These are phyloP conservation scores for Pristionchus entomophagus DNA, from an alignment of 2,888 invertebrate genomes.

Conservation along the genomic window DNA sequence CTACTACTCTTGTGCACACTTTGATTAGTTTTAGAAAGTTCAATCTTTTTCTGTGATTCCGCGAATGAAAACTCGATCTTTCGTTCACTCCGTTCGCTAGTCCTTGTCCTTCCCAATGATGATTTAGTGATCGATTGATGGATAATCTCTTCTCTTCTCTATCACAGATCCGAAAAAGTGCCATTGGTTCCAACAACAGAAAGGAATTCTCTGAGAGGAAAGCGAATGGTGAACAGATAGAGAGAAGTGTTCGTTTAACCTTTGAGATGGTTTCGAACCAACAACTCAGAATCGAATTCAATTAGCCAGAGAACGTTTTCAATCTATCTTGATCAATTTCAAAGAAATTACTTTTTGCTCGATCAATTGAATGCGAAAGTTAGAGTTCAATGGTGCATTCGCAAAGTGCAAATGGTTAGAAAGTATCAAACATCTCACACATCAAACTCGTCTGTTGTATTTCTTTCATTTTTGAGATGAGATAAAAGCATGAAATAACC, in stretches of 20 bases:
- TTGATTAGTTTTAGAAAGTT: neutral
- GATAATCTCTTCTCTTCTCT: neutral
- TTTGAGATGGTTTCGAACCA: no score
- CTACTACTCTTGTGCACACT: neutral
- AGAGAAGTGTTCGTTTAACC: neutral
- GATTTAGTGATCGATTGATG: neutral
- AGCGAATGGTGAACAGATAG: neutral
- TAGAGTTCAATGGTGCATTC: neutral
- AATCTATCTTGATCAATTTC: neutral
- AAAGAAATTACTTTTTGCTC: neutral
- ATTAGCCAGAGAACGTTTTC: neutral
- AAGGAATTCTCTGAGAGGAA: neutral
- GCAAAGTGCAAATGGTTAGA: neutral
- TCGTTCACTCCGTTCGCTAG: neutral
- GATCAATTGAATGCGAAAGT: neutral
- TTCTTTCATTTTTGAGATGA: neutral
- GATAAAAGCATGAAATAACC: neutral
- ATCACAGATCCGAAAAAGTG: neutral
- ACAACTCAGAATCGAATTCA: neutral
- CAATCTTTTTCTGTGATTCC: neutral
- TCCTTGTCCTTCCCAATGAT: neutral
- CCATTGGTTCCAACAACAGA: neutral
- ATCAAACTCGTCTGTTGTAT: neutral
- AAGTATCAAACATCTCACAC: neutral
- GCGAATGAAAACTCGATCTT: conserved; percentile 27